Evolutionary conservation across 2,113 vertebrate species (phyloP).

Genomic region (Nesospiza acunhae): DNA sequence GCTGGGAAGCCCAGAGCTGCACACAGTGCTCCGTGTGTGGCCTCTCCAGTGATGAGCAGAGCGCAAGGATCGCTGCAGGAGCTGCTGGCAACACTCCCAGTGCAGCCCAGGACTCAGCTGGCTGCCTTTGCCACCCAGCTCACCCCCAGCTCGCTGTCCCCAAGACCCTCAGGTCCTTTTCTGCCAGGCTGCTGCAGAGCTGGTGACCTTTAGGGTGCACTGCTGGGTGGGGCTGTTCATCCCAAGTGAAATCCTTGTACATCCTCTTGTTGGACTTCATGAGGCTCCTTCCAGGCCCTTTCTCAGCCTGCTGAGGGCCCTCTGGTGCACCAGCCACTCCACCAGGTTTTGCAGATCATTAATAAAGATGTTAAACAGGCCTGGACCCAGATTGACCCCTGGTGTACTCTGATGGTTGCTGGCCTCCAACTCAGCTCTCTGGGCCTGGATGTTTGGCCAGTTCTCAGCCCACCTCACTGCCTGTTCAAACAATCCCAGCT

Average conservation of each 20-base stretch:
- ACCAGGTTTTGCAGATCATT: not conserved
- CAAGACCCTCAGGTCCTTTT: not conserved
- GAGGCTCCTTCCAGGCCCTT: not conserved
- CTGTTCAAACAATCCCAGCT: not conserved
- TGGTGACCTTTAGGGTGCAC: not conserved
- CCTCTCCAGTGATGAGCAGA: not conserved
- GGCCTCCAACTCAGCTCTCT: not conserved
- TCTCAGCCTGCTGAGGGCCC: not conserved
- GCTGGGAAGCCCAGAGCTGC: not conserved
- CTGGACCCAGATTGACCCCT: not conserved
- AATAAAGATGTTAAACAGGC: slow-evolving; percentile 41
- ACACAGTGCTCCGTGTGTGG: not conserved
- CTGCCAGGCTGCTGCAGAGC: not conserved
- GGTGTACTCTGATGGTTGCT: not conserved
- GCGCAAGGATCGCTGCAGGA: not conserved
- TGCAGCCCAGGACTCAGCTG: not conserved
- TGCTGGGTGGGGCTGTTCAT: not conserved
- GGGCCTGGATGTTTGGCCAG: not conserved
- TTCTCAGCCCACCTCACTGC: not conserved
- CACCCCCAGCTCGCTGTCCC: not conserved
- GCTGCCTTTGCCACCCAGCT: not conserved
- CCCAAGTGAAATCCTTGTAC: not conserved
- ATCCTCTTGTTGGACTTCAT: not conserved
- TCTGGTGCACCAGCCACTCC: not conserved
- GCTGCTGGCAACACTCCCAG: not conserved